Evolutionary conservation across 1,140 invertebrate species (phyloP), one percentile per base, ranked within the genome.

Genomic region (Formica selysi): DNA sequence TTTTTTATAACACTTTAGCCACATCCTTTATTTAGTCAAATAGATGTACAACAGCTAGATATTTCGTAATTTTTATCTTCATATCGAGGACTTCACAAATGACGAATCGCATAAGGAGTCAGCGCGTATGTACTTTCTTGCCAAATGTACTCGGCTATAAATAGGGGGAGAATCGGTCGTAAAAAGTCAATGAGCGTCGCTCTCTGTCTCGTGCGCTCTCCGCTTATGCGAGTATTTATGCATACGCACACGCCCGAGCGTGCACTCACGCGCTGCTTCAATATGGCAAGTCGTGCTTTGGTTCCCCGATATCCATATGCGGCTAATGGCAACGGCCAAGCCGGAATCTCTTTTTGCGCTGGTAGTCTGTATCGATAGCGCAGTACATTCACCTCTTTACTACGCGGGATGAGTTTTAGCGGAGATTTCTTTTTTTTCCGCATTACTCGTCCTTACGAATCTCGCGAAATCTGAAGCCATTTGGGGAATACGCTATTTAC

Each of bases 281-380:
- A 73, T 74, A 61, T 48, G 67, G 67, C 26, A 81, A 83, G 41
- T 71, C 79, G 54, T 73, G 26, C 79, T 83, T 83, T 83, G 79
- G 51, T 48, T 83, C 54, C 36, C 51, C 68, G 57, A 74, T 83
- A 83, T 83, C 79, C 79, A 62, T 83, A 83, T 59, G 68, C 54
- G 54, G 68, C 38, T 83, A 83, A 74, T 83, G 54, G 79, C 79
- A 73, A 73, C 19, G 38, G 51, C 26, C 36, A 38, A 71, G 68
- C 44, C 70, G 61, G 79, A 83, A 73, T 83, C 68, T 62, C 79
- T 83, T 83, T 83, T 83, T 83, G 79, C 67, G 3, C 79, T 41
- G 16, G 79, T 36, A 32, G 79, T 70, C 79, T 83, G 79, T 62
- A 83, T 83, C 79, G 79, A 83, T 83, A 74, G 68, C 79, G 26